Conservation (phyloP, 2,888 invertebrate genomes). For the Drosophila austrosaltans region DNA sequence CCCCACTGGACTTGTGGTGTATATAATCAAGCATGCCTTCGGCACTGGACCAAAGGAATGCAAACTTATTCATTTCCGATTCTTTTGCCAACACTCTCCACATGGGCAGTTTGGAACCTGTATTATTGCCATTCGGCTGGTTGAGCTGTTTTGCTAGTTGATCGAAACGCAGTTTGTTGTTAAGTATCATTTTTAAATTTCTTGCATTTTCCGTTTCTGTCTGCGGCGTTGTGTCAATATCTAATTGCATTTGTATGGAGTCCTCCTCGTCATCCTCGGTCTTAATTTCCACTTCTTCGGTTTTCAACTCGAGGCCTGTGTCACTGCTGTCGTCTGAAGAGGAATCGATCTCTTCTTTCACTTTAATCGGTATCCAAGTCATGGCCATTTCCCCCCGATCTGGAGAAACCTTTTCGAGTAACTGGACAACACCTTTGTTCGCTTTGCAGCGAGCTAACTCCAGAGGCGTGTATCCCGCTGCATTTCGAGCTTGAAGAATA, state of each 20-base stretch:
- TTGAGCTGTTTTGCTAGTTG: constrained; percentile 85
- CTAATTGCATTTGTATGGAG: background rate
- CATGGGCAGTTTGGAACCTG: constrained; percentile 80
- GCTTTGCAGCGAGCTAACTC: constrained; percentile 81
- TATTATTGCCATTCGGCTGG: constrained; percentile 53
- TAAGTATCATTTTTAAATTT: constrained; percentile 66
- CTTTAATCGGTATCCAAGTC: constrained; percentile 64
- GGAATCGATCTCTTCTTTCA: constrained; percentile 71
- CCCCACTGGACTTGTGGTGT: constrained; percentile 58
- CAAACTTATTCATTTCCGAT: constrained; percentile 84
- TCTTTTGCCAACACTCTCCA: constrained; percentile 86
- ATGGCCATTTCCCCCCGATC: constrained; percentile 57
- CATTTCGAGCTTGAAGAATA: constrained; percentile 62
- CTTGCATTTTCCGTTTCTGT: constrained; percentile 7
- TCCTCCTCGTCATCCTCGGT: constrained; percentile 55
- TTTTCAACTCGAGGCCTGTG: constrained; percentile 49
- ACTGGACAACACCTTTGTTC: constrained; percentile 51
- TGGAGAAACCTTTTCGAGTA: constrained; percentile 58
- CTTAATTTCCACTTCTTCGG: constrained; percentile 47
- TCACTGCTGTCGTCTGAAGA: constrained; percentile 76
- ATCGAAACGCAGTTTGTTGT: constrained; percentile 81
- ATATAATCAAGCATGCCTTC: constrained; percentile 85
- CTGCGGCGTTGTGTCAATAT: constrained; percentile 40
- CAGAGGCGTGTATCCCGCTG: constrained; percentile 81
- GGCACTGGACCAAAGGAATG: constrained; percentile 85